Base-by-base conservation (phyloP, 2,113 vertebrate genomes). In the Bostrychus sinensis region DNA sequence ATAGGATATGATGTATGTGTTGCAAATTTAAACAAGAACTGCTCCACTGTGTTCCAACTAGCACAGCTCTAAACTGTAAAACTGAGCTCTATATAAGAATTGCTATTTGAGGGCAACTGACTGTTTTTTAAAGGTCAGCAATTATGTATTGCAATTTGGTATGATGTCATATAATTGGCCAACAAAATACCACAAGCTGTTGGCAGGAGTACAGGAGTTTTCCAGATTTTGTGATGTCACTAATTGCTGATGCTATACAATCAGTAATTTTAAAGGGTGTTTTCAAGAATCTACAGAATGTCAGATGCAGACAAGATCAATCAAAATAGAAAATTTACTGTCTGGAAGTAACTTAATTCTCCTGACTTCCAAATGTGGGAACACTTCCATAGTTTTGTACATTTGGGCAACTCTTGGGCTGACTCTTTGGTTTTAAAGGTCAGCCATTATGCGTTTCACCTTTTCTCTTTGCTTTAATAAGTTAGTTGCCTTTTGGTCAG, bases 401-500 rank as follows among this genome's bases (percentile, higher is more conserved):
- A 20, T 45, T 14, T 14, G 45, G 45, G 45, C 22, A 14, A 12
- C 22, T 25, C 45, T 14, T 14, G 12, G 45, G 22, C 45, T 16
- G 45, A 48, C 22, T 48, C 5, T 45, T 12, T 28, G 48, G 48
- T 51, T 51, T 30, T 28, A 51, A 51, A 51, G 48, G 48, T 51
- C 25, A 14, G 25, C 48, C 13, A 28, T 51, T 51, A 16, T 28
- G 48, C 7, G 14, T 34, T 34, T 12, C 0, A 4, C 2, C 19
- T 34, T 9, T 26, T 39, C 9, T 19, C 11, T 1, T 9, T 12
- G 22, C 41, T 62, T 51, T 51, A 51, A 28, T 22, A 51, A 51
- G 48, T 51, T 51, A 28, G 48, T 28, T 28, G 25, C 25, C 48
- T 51, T 51, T 51, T 51, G 23, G 12, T 51, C 25, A 28, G 23